These are phyloP conservation scores for Parascotia fuliginaria DNA, from an alignment of 2,888 invertebrate species.

Conservation along the genomic window DNA sequence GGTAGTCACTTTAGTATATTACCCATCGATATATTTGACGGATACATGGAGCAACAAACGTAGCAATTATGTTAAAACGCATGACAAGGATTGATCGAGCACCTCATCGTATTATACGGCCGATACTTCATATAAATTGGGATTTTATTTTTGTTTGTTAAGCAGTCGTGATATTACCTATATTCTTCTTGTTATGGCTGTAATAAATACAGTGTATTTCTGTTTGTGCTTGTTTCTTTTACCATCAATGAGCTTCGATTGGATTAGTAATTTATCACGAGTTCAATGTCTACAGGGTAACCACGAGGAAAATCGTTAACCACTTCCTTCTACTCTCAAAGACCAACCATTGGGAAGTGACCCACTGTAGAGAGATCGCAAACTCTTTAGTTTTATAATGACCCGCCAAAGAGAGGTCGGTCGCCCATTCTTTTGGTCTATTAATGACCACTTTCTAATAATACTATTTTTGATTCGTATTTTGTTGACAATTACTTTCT, in stretches of 20 bases:
- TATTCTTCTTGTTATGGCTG: not conserved
- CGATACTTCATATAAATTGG: slow-evolving; percentile 21
- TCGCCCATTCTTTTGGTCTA: no score
- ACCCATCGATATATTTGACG: slow-evolving; percentile 31
- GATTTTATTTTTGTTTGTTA: slow-evolving; percentile 25
- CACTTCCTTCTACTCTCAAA: no score
- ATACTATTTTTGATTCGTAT: no score
- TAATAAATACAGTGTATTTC: not conserved
- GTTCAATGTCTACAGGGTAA: no score
- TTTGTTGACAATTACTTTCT: no score
- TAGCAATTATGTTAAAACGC: slow-evolving; percentile 11
- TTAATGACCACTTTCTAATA: no score
- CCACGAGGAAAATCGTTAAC: no score
- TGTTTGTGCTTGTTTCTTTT: not conserved
- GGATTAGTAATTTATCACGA: slow-evolving; percentile 15
- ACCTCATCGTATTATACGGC: slow-evolving; percentile 21
- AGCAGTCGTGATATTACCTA: slow-evolving; percentile 3
- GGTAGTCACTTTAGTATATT: slow-evolving; percentile 24
- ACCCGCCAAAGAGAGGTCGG: no score
- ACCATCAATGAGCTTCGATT: no score
- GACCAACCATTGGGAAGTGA: no score
- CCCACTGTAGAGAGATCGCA: no score
- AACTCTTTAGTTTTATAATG: no score
- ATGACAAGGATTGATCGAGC: slow-evolving; percentile 30
- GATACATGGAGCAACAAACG: slow-evolving; percentile 18